phyloP scores from a whole-genome alignment of 2,797 vertebrate genomes.

The Chelmon rostratus region DNA sequence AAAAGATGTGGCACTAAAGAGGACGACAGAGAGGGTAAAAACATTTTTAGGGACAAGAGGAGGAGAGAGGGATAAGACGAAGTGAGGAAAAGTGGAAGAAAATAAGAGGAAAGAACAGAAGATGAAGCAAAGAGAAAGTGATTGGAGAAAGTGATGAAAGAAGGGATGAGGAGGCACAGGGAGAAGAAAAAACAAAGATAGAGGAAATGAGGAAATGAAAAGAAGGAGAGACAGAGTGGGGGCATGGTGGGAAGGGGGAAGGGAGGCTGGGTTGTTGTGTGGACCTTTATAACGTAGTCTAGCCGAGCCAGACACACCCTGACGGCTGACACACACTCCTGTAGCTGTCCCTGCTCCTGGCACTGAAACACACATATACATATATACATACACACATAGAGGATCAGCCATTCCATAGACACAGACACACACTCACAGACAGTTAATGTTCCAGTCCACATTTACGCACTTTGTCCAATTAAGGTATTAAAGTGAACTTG shows the following conservation, averaged over 20 bases:
- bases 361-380: constrained; percentile 58
- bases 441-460: constrained; percentile 16
- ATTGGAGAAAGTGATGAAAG: not conserved
- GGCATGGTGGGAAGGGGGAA: too few species aligned
- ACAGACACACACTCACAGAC: constrained; percentile 38
- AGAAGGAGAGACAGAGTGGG: not conserved
- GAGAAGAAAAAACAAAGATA: not conserved
- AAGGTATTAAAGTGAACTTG: not conserved
- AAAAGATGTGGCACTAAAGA: not conserved
- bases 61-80: not conserved
- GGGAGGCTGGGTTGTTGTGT: constrained; percentile 34
- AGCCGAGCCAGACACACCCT: constrained; percentile 74
- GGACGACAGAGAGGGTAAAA: not conserved
- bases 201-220: not conserved
- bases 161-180: not conserved
- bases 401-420: constrained; percentile 38
- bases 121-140: not conserved
- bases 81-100: not conserved
- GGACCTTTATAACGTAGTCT: constrained; percentile 68
- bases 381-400: constrained; percentile 28
- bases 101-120: not conserved
- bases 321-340: constrained; percentile 73
- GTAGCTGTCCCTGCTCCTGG: constrained; percentile 65
- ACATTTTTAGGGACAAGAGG: not conserved
- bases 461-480: not conserved